Conservation (phyloP, 2,797 vertebrate genomes). For the Oophaga sylvatica region DNA sequence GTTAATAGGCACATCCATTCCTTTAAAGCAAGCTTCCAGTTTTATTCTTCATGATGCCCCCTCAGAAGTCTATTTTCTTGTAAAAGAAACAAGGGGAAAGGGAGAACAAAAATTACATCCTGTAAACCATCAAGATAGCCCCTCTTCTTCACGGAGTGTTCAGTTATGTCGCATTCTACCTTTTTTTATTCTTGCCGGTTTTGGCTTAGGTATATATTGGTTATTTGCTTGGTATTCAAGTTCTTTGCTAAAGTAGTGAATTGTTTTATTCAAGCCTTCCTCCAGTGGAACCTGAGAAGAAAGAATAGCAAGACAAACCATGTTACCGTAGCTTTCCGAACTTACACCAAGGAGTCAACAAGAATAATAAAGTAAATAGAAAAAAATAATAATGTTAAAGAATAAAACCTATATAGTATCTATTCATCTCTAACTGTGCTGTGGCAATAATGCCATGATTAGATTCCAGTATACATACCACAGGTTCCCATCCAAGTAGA, state of each 20-base stretch:
- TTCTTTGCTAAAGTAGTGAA: constrained; percentile 97
- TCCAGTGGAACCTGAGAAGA: constrained; percentile 89
- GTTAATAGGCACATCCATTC: constrained; percentile 79
- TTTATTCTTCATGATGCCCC: constrained; percentile 77
- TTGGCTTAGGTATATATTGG: constrained; percentile 98
- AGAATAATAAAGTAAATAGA: not conserved
- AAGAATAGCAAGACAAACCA: not conserved
- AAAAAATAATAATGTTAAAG: no score
- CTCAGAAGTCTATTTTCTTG: constrained; percentile 74
- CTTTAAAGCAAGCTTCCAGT: constrained; percentile 80
- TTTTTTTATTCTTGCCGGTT: constrained; percentile 95
- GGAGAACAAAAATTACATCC: constrained; percentile 67
- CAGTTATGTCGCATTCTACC: constrained; percentile 90
- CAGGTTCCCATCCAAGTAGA: constrained; percentile 94
- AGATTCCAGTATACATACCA: constrained; percentile 79
- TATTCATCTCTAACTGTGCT: no score
- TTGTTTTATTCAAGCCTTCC: constrained; percentile 98
- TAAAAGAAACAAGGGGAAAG: constrained; percentile 59
- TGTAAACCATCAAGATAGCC: constrained; percentile 66
- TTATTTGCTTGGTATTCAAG: constrained; percentile 98
- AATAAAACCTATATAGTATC: no score
- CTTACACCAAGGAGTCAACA: not conserved
- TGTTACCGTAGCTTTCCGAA: constrained; percentile 14
- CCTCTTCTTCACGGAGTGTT: constrained; percentile 64
- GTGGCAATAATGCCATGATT: not conserved